These are phyloP conservation scores for Cryptoprocta ferox DNA, from an alignment of 2,797 vertebrate species.

Conservation along the genomic window DNA sequence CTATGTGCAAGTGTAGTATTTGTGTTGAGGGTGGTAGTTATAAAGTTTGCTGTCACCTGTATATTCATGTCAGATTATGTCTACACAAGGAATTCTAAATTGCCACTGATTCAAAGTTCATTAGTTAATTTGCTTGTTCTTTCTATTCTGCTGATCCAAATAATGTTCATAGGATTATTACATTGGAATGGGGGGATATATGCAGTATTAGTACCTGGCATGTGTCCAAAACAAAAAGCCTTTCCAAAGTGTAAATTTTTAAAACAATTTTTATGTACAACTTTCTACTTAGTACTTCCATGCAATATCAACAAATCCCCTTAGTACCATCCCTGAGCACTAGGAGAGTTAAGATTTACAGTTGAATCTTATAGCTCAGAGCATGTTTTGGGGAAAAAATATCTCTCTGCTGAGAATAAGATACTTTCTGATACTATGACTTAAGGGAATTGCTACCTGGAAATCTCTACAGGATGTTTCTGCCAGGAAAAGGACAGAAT, in stretches of 20 bases:
- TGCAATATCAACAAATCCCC: not conserved
- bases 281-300: not conserved
- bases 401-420: constrained; percentile 50
- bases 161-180: not conserved
- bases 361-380: constrained; percentile 16
- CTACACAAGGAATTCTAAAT: not conserved
- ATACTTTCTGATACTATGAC: constrained; percentile 29
- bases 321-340: not conserved
- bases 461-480: constrained; percentile 40
- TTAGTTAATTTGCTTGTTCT: constrained; percentile 7
- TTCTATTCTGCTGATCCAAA: not conserved
- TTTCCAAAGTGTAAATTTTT: not conserved
- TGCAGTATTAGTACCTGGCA: not conserved
- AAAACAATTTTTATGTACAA: not conserved
- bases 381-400: not conserved
- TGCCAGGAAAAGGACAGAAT: not conserved
- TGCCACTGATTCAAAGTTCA: not conserved
- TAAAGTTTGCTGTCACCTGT: not conserved
- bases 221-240: not conserved
- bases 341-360: constrained; percentile 25
- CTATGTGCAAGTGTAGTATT: not conserved
- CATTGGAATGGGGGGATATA: not conserved
- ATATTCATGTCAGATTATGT: not conserved
- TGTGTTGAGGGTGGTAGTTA: not conserved
- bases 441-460: constrained; percentile 60